These are phyloP conservation scores for Tragopan temminckii DNA, from an alignment of 2,797 vertebrate genomes.

Conservation along the genomic window DNA sequence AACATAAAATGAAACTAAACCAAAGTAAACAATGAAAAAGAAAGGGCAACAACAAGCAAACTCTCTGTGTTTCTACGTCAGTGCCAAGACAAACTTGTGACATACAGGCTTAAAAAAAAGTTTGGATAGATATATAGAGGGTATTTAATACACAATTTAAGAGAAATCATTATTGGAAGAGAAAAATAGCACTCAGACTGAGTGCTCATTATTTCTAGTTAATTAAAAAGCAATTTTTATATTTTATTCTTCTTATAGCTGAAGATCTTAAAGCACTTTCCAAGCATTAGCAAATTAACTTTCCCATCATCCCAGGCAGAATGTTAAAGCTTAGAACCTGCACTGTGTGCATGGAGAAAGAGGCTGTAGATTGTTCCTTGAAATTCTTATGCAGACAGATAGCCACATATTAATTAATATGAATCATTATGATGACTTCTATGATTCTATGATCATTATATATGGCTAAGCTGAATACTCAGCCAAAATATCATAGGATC, in stretches of 20 bases:
- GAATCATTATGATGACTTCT: neutral
- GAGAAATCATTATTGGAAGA: neutral
- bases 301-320: neutral
- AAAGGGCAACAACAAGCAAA: neutral
- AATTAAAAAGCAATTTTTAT: conserved; percentile 52
- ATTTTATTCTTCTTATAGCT: conserved; percentile 12
- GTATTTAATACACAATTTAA: conserved; percentile 30
- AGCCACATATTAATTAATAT: no score
- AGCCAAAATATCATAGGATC: neutral
- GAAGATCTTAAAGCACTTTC: neutral
- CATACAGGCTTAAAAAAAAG: neutral
- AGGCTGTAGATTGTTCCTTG: neutral
- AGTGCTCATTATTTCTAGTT: conserved; percentile 26
- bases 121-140: neutral
- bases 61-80: neutral
- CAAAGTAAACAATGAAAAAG: neutral
- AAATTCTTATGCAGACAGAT: neutral
- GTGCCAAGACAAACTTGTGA: neutral
- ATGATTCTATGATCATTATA: no score
- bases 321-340: neutral
- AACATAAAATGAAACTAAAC: neutral
- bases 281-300: conserved; percentile 33
- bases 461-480: neutral
- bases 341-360: neutral
- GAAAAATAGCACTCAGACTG: neutral